These are phyloP conservation scores for Percina caprodes DNA, from an alignment of 2,113 vertebrate species.

Conservation along the genomic window DNA sequence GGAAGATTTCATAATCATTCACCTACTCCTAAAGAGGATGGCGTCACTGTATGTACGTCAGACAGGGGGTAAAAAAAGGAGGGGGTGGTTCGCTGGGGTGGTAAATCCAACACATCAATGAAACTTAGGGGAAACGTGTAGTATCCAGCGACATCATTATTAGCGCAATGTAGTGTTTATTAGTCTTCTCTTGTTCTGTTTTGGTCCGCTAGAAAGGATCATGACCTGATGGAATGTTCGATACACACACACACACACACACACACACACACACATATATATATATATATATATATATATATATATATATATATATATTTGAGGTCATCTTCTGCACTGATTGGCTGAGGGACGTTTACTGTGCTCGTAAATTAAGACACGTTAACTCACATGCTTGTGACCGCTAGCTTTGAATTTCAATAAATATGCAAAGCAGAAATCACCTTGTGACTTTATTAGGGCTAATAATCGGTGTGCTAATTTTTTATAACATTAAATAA, in stretches of 20 bases:
- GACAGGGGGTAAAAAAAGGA: background rate
- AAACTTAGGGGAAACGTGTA: background rate
- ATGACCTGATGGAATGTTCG: background rate
- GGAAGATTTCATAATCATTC: slow-evolving; percentile 52
- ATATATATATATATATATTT: no score
- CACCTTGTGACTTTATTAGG: background rate
- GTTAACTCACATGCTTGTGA: background rate
- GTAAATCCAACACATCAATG: background rate
- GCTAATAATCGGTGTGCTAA: no score
- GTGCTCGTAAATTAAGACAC: background rate
- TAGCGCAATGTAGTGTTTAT: background rate
- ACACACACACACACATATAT: no score
- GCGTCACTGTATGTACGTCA: slow-evolving; percentile 69
- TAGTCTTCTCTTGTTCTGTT: background rate
- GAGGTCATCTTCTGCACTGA: slow-evolving; percentile 27
- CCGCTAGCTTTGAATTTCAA: background rate
- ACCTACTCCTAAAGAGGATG: slow-evolving; percentile 48
- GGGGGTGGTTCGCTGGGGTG: background rate
- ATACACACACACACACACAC: no score
- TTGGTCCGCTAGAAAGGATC: background rate
- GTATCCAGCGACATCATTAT: background rate
- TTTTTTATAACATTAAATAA: background rate
- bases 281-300: no score
- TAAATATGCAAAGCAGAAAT: background rate
- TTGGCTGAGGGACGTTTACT: slow-evolving; percentile 30